Evolutionary conservation across 1,140 invertebrate genomes (phyloP).

Genomic region (Lasaia peninsularis): DNA sequence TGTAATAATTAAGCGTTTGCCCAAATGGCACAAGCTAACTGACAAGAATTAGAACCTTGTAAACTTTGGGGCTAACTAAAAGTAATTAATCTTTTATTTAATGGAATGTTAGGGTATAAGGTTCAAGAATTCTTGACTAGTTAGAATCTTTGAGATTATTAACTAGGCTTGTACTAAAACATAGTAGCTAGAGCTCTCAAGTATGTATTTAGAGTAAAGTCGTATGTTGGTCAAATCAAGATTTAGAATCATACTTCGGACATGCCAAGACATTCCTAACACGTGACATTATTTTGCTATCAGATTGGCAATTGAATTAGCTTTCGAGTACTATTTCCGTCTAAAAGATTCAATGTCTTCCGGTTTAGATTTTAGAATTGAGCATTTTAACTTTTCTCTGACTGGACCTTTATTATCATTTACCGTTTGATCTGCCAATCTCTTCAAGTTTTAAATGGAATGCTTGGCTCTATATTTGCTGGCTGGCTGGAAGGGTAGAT

Average conservation of each 20-base stretch:
- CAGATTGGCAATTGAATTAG: too few species aligned
- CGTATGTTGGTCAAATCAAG: too few species aligned
- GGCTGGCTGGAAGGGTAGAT: too few species aligned
- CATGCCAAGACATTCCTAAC: too few species aligned
- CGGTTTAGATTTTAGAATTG: neutral
- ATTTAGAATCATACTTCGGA: too few species aligned
- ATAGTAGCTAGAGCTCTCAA: conserved; percentile 54
- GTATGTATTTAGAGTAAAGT: conserved; percentile 22
- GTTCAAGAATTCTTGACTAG: conserved; percentile 39
- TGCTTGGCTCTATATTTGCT: too few species aligned
- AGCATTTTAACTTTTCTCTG: too few species aligned
- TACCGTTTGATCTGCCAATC: too few species aligned
- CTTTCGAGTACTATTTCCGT: neutral
- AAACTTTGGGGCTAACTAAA: neutral
- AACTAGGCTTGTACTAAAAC: conserved; percentile 56
- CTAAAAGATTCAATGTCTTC: neutral
- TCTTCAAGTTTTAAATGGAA: too few species aligned
- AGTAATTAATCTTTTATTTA: conserved; percentile 2
- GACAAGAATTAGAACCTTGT: conserved; percentile 34
- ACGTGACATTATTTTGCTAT: too few species aligned
- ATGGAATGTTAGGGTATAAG: conserved; percentile 15
- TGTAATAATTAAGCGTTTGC: conserved; percentile 61
- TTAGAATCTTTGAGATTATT: conserved; percentile 57
- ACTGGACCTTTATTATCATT: too few species aligned
- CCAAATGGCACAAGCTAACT: conserved; percentile 54